Conservation (phyloP, 2,888 invertebrate species). For the Leucania comma region DNA sequence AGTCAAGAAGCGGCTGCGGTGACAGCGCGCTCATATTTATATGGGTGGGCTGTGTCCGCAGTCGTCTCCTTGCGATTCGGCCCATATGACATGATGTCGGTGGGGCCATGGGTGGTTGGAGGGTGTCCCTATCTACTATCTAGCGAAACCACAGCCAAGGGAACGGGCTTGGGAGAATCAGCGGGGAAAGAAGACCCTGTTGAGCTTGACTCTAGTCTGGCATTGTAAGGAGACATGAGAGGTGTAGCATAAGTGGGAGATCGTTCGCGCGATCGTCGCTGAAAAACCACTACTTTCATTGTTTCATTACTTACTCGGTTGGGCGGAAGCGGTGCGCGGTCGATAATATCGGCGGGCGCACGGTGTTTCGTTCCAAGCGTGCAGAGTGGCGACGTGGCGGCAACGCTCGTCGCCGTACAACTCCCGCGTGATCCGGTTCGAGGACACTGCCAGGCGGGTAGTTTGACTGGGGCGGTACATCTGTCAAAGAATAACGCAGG, state of each 20-base stretch:
- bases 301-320: conserved; percentile 41
- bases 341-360: conserved; percentile 67
- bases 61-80: neutral
- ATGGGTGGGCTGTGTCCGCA: neutral
- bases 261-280: neutral
- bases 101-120: too few species aligned
- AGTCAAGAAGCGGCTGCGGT: neutral
- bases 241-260: neutral
- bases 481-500: conserved; percentile 92
- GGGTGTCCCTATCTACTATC: too few species aligned
- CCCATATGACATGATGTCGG: neutral
- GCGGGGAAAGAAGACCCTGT: neutral
- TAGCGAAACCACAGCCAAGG: too few species aligned
- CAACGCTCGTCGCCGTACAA: conserved; percentile 58
- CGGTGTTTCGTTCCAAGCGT: conserved; percentile 86
- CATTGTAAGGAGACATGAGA: neutral
- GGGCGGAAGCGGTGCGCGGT: conserved; percentile 68
- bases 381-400: conserved; percentile 78
- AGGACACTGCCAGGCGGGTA: conserved; percentile 92
- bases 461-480: conserved; percentile 93
- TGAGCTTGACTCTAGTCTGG: neutral
- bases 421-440: conserved; percentile 88
- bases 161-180: too few species aligned
- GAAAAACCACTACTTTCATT: too few species aligned
- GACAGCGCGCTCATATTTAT: too few species aligned